Percentiles rank a stretch among this genome's conserved stretches.
These are phyloP conservation scores for Arizona elegans DNA, from an alignment of 2,113 vertebrate genomes.

Conservation along the genomic window DNA sequence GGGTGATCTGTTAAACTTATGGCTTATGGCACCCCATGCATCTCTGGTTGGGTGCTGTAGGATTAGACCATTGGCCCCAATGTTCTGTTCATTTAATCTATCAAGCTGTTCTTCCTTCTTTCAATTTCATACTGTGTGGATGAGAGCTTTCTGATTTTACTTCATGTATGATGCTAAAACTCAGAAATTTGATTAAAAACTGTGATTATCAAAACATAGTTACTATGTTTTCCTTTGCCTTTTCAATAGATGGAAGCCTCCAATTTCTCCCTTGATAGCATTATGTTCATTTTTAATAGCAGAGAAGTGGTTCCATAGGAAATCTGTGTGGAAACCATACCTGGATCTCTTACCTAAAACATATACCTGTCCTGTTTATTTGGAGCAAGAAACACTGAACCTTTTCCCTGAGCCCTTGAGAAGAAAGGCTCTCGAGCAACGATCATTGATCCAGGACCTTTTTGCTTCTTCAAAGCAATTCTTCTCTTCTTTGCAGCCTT, in stretches of 20 bases:
- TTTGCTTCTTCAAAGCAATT: slow-evolving; percentile 71
- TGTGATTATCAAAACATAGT: neutral
- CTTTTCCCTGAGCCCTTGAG: slow-evolving; percentile 73
- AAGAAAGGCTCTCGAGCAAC: slow-evolving; percentile 75
- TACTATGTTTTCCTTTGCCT: slow-evolving; percentile 25
- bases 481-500: slow-evolving; percentile 82
- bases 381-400: slow-evolving; percentile 62
- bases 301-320: slow-evolving; percentile 75
- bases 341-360: slow-evolving; percentile 78
- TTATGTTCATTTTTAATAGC: slow-evolving; percentile 87
- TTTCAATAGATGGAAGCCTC: slow-evolving; percentile 70
- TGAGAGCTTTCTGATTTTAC: neutral
- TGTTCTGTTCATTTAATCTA: neutral
- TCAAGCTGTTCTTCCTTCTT: neutral
- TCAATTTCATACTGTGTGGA: neutral
- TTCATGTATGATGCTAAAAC: neutral
- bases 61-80: neutral
- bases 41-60: neutral
- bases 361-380: slow-evolving; percentile 83
- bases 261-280: slow-evolving; percentile 78
- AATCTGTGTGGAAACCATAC: slow-evolving; percentile 86
- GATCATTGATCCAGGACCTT: slow-evolving; percentile 64
- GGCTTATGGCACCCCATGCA: neutral
- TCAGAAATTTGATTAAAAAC: neutral
- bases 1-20: neutral